Percentiles rank a stretch among this genome's conserved stretches.
Conservation (phyloP, 2,888 invertebrate species). For the Barypeithes pellucidus region DNA sequence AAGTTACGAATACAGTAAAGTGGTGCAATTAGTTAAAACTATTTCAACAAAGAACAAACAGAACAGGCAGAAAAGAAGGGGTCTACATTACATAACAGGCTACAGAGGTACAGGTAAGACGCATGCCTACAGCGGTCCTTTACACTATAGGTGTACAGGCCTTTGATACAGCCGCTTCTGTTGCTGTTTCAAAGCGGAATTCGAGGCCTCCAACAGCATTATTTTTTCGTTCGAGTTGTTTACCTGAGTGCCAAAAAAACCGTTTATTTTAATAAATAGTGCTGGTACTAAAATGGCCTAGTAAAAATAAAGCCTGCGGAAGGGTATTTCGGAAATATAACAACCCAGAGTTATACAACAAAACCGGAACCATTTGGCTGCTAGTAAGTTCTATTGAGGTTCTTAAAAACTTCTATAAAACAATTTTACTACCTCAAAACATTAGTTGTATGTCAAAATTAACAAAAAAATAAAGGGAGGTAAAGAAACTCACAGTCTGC, state of each 20-base stretch:
- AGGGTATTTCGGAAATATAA: too few relatives aligned
- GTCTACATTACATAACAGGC: conserved; percentile 31
- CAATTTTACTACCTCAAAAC: too few relatives aligned
- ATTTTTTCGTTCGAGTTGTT: conserved; percentile 60
- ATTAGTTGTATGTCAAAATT: too few relatives aligned
- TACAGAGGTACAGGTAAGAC: conserved; percentile 22
- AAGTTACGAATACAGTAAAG: not conserved
- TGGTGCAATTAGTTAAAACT: not conserved
- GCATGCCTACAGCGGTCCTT: conserved; percentile 21
- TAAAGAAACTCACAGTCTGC: too few relatives aligned
- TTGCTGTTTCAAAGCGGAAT: conserved; percentile 62
- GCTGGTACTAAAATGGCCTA: not conserved
- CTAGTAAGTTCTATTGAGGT: too few relatives aligned
- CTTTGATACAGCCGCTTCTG: conserved; percentile 61
- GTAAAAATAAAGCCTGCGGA: not conserved
- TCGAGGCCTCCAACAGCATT: conserved; percentile 63
- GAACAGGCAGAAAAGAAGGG: conserved; percentile 24
- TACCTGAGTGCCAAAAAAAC: conserved; percentile 56
- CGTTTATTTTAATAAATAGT: conserved; percentile 1
- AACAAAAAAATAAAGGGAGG: too few relatives aligned
- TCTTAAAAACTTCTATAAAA: too few relatives aligned
- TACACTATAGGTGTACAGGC: conserved; percentile 55
- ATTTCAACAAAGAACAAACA: not conserved
- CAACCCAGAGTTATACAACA: too few relatives aligned
- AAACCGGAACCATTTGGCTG: too few relatives aligned